Percentiles rank a stretch among this genome's conserved stretches.
Conservation (phyloP, 2,888 invertebrate genomes). For the Dione juno region DNA sequence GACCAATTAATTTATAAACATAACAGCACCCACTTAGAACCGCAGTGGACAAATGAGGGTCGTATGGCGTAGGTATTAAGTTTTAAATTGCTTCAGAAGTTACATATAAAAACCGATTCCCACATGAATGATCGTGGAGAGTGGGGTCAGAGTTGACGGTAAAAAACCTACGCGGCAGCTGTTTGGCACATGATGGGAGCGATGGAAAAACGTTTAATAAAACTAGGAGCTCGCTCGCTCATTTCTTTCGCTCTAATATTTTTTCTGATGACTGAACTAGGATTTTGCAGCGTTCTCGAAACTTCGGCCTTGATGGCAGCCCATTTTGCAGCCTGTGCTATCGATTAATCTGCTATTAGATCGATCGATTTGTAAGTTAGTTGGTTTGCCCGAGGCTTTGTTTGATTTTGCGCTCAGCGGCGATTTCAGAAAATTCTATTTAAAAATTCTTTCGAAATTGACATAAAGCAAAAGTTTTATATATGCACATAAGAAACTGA, state of each 20-base stretch:
- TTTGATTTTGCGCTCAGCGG: not conserved
- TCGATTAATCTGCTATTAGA: conserved; percentile 21
- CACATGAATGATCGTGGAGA: conserved; percentile 78
- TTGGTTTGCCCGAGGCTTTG: not conserved
- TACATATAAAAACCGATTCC: conserved; percentile 70
- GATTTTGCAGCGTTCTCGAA: conserved; percentile 45
- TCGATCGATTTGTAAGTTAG: conserved; percentile 17
- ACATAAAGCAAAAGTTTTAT: no score
- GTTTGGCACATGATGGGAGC: conserved; percentile 67
- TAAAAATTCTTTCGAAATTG: not conserved
- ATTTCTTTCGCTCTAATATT: conserved; percentile 59
- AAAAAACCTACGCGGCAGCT: conserved; percentile 78
- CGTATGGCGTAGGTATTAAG: conserved; percentile 55
- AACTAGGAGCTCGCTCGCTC: conserved; percentile 56
- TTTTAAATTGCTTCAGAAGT: conserved; percentile 62
- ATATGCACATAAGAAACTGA: no score
- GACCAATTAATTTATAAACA: conserved; percentile 65
- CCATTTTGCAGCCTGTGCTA: conserved; percentile 29
- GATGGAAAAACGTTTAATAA: conserved; percentile 67
- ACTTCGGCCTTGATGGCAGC: conserved; percentile 32
- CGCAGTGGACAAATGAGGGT: conserved; percentile 57
- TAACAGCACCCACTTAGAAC: conserved; percentile 55
- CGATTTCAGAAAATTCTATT: not conserved
- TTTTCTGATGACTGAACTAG: conserved; percentile 50
- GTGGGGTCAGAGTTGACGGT: conserved; percentile 81